Base-by-base conservation (phyloP, 2,113 vertebrate genomes). In the Delphinus delphis region DNA sequence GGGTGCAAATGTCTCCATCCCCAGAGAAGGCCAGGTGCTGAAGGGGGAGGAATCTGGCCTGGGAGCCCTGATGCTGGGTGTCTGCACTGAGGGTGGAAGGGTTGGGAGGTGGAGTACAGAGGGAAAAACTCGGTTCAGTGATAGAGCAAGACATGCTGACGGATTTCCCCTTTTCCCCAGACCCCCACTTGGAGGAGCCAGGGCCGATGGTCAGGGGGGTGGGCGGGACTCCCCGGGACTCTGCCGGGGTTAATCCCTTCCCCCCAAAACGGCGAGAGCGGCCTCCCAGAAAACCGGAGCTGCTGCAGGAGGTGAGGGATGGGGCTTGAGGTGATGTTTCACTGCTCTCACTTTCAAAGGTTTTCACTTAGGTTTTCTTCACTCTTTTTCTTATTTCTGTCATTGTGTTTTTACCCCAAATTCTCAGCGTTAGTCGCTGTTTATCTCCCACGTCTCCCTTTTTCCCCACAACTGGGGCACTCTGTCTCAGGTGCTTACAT, bases 261-360 rank as follows among this genome's bases (percentile, higher is more conserved):
- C 97, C 97, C 55, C 41, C 92, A 13, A 98, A 98, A 92, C 97
- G 97, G 50, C 97, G 97, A 38, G 98, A 98, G 21, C 95, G 95
- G 88, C 97, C 95, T 76, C 88, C 98, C 74, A 97, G 96, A 80
- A 98, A 98, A 95, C 97, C 95, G 0, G 98, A 98, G 62, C 93
- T 97, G 77, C 96, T 98, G 6, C 98, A 97, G 91, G 98, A 98
- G 98, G 98, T 98, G 55, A 97, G 97, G 65, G 9, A 14, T n/a
- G 23, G 89, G 38, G 26, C 20, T 53, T 60, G 50, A 74, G 50
- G 9, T 33, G 4, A 60, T 77, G 62, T 10, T 87, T 93, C 36
- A 8, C 14, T 76, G 44, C 20, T 65, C 5, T 38, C 20, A 3
- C 6, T 92, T 13, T 5, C 9, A 21, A 71, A 76, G 67, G n/a